phyloP scores from a whole-genome alignment of 92 coral and sea anemone genomes.

The Porites cylindrica region DNA sequence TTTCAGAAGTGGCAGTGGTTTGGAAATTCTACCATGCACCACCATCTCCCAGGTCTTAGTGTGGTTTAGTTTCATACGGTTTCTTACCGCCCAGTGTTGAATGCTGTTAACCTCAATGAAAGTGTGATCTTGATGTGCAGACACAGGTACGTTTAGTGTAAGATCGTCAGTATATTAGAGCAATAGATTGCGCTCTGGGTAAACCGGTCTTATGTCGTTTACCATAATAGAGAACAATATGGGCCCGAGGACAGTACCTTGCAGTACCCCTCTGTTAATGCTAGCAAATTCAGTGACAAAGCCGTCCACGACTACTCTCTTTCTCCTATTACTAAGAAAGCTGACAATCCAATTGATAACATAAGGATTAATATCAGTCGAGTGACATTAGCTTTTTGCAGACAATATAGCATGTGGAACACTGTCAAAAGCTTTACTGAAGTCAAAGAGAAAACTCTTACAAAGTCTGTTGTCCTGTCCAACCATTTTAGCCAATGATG shows the following conservation, averaged over 20 bases:
- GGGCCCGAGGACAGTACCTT: constrained; percentile 64
- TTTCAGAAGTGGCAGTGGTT: too few relatives aligned
- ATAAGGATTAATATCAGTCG: constrained; percentile 17
- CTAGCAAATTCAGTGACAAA: neutral
- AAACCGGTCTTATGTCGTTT: constrained; percentile 26
- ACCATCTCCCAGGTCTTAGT: too few relatives aligned
- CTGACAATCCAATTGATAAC: constrained; percentile 40
- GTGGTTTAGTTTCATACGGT: too few relatives aligned
- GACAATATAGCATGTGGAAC: constrained; percentile 30
- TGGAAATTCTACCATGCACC: too few relatives aligned
- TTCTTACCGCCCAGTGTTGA: too few relatives aligned
- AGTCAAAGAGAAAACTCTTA: constrained; percentile 41
- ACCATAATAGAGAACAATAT: constrained; percentile 49
- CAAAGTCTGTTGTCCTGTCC: constrained; percentile 27
- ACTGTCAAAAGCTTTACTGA: constrained; percentile 51
- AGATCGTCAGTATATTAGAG: too few relatives aligned
- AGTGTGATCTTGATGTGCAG: too few relatives aligned
- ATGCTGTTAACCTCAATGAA: too few relatives aligned
- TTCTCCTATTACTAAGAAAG: constrained; percentile 23
- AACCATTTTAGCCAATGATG: constrained; percentile 35
- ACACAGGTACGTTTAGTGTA: too few relatives aligned
- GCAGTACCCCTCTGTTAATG: constrained; percentile 57
- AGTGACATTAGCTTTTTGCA: constrained; percentile 33
- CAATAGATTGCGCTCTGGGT: too few relatives aligned
- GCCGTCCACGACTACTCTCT: constrained; percentile 56